Percentiles rank a stretch among this genome's conserved stretches.
Evolutionary conservation across 2,888 invertebrate genomes (phyloP).

Genomic region (Athetis lepigone): DNA sequence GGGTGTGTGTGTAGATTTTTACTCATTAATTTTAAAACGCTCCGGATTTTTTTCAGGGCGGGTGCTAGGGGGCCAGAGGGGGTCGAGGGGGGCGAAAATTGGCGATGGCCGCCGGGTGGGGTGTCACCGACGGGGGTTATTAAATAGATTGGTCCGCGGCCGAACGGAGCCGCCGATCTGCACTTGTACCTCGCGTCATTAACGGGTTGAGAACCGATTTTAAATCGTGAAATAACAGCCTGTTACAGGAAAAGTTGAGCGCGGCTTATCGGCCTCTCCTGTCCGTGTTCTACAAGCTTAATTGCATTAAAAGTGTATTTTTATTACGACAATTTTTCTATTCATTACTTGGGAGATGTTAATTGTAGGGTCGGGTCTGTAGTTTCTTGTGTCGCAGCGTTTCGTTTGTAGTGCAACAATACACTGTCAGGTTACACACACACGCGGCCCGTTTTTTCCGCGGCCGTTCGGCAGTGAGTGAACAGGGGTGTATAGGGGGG

Average conservation of each 20-base stretch:
- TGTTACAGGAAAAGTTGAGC: slow-evolving; percentile 90
- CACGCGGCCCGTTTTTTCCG: slow-evolving; percentile 82
- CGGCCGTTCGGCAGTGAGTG: slow-evolving; percentile 84
- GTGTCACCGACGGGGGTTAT: slow-evolving; percentile 91
- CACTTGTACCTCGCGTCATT: slow-evolving; percentile 91
- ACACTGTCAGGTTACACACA: slow-evolving; percentile 73
- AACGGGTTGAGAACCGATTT: slow-evolving; percentile 90
- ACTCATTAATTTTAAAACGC: slow-evolving; percentile 92
- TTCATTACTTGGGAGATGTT: slow-evolving; percentile 66
- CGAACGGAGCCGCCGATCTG: slow-evolving; percentile 90
- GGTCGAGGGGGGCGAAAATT: slow-evolving; percentile 86
- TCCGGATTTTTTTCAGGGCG: slow-evolving; percentile 91
- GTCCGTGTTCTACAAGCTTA: slow-evolving; percentile 83
- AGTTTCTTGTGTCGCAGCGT: slow-evolving; percentile 40
- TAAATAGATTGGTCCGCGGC: slow-evolving; percentile 91
- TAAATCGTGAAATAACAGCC: slow-evolving; percentile 90
- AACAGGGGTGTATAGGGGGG: slow-evolving; percentile 79
- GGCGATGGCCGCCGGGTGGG: slow-evolving; percentile 90
- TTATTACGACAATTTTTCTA: slow-evolving; percentile 73
- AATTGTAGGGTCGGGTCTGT: slow-evolving; percentile 47
- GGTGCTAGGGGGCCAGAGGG: slow-evolving; percentile 85
- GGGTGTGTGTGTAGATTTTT: slow-evolving; percentile 90
- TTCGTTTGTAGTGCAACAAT: slow-evolving; percentile 66
- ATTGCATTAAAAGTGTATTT: slow-evolving; percentile 85
- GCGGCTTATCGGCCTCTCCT: slow-evolving; percentile 86